Base-by-base conservation (phyloP, 2,113 vertebrate genomes). In the Gobiocypris rarus region DNA sequence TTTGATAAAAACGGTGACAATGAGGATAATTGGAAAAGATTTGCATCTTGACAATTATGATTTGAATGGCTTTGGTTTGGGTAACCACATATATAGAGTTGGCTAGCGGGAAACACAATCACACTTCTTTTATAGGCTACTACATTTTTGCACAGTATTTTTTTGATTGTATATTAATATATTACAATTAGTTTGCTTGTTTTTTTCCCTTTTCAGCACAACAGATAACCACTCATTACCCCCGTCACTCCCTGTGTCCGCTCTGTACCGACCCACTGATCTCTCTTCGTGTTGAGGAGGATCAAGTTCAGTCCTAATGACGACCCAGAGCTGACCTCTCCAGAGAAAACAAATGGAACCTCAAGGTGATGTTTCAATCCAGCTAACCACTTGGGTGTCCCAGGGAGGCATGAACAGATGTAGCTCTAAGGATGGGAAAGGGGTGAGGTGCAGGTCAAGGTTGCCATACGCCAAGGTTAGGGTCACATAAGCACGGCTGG, bases 281-380 rank as follows among this genome's bases (percentile, higher is more conserved):
- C 93, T 91, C 92, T 91, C 90, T 83, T 91, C 90, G 91, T 92
- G 90, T 83, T 78, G 77, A 67, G 89, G 41, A 82, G 92, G 94
- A 95, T 95, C 94, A 95, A 95, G 93, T 95, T 95, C 94, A 94
- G 92, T 91, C 91, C 88, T 94, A 95, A 95, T 94, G 94, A 95
- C 91, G 92, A 93, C 91, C 92, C 89, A 50, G 90, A 75, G 82
- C 90, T 93, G 92, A 94, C 93, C 94, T 93, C 93, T 92, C 89
- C 80, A 87, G 92, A 94, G 92, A 91, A 95, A 94, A 95, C 94
- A 95, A 95, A 95, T 95, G 94, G 93, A 94, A 92, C 92, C 92
- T 94, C 93, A 93, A 95, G 94, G 94, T 94, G 94, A 95, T 93
- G 94, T 94, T 95, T 95, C 94, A 94, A 94, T 95, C 94, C 93